A percentile compares a stretch with the other conserved stretches of the same genome.
Conservation (phyloP, 2,113 vertebrate genomes). For the Labrus mixtus region DNA sequence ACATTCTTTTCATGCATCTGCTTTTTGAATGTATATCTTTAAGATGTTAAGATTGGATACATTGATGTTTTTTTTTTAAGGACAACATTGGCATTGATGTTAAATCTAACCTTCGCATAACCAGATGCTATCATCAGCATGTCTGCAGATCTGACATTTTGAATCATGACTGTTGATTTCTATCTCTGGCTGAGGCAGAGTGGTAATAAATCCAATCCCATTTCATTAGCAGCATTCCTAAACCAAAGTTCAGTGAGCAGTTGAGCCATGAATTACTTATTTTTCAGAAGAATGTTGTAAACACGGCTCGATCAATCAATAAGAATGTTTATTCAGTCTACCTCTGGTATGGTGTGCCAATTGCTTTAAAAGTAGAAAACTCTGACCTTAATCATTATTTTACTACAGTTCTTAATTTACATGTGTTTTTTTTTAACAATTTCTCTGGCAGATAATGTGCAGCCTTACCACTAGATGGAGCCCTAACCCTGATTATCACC, state of each 20-base stretch:
- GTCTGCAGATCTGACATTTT: no score
- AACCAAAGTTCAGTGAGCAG: neutral
- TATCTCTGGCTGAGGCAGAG: neutral
- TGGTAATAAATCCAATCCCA: neutral
- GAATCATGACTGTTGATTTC: neutral
- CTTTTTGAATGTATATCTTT: no score
- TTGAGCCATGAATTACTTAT: neutral
- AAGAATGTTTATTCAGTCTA: no score
- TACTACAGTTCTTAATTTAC: neutral
- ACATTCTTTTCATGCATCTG: no score
- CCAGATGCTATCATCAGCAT: no score
- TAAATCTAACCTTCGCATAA: no score
- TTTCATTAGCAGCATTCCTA: neutral
- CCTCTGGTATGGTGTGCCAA: neutral
- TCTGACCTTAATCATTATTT: neutral
- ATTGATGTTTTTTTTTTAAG: no score
- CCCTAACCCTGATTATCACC: conserved; percentile 46
- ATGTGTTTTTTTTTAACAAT: neutral
- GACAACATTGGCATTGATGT: no score
- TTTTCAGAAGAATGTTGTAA: neutral
- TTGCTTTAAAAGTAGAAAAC: neutral
- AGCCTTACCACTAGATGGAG: conserved; percentile 64
- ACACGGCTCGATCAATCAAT: neutral
- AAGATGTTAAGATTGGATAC: no score
- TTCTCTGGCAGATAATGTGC: neutral